Base-by-base conservation (phyloP, 2,797 vertebrate species). In the Spheniscus humboldti region DNA sequence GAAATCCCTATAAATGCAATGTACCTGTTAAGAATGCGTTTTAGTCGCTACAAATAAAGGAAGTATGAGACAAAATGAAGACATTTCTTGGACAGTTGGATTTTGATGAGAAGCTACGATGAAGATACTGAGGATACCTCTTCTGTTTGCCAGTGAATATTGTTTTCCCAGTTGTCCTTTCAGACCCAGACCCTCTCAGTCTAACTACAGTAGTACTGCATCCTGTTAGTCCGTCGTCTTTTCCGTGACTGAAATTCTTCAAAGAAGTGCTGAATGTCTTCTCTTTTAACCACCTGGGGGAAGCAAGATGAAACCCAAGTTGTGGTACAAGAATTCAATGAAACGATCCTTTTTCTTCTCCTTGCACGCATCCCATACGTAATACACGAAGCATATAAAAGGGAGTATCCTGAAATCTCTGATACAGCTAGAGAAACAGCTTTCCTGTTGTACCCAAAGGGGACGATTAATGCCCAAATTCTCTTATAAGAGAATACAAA, bases 161-260 rank as follows among this genome's bases (percentile, higher is more conserved):
- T 19, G 43, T 94, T 52, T 73, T 78, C 76, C 37, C 72, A 66
- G 55, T 48, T 82, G 86, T 89, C 76, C 90, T 57, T 60, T 52
- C 80, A 62, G 30, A 27, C 45, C 60, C 74, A 63, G 45, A 48
- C 56, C 86, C 28, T 11, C 69, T 80, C 71, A 27, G 64, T 95
- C 96, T 98, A 98, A 96, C 98, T 98, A 82, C 98, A 98, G 55
- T 98, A 98, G 91, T 98, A 98, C 95, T 98, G 98, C 98, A 98
- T 96, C 73, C 98, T 97, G 6, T 98, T 98, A 79, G 98, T 96
- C 72, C 98, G 93, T 78, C 96, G 97, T 62, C 98, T 97, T 97
- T 98, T 98, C 88, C 98, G 98, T 22, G 98, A 98, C 86, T 98
- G 98, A 87, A 98, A 98, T 33, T 98, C 98, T 95, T 98, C 98